Base-by-base conservation (phyloP, 1,140 invertebrate species). In the Diorhabda sublineata region DNA sequence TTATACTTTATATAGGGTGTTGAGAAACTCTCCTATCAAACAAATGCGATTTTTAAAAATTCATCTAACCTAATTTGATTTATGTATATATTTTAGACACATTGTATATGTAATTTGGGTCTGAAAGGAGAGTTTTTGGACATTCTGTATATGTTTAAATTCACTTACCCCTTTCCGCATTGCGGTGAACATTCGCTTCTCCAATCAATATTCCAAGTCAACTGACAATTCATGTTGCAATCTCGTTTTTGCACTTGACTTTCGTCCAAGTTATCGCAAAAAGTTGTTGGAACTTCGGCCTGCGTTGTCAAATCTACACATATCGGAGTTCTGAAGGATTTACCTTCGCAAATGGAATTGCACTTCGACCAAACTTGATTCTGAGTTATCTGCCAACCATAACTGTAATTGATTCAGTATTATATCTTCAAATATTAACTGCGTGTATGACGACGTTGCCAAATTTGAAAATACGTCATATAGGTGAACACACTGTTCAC, bases 311-410 rank as follows among this genome's bases (percentile, higher is more conserved):
- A 59, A 58, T 79, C 75, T 9, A 78, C 71, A 61, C 77, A 81
- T 41, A 69, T 66, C 5, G 76, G 78, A 42, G 67, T 66, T 66
- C 76, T 70, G 56, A 72, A 76, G 56, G 76, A 76, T 70, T 77
- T 78, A 83, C 87, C 88, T 72, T 85, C 81, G 75, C 87, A 89
- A 3, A 86, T 77, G 52, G 82, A 79, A 68, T 79, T 84, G 73
- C 90, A 92, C 3, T 83, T 73, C 1, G 83, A 85, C 89, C 89
- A 91, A 8, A 52, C 47, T 62, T 76, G 66, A n/a, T 82, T 76
- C 9, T 86, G 80, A n/a, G 82, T 82, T 41, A 88, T 74, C 60
- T 85, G 75, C 88, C 89, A 91, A 3, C 80, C 81, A 71, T 82
- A 87, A 62, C 81, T 82, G 47, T 3, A 64, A 26, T 26, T 26